Conservation (phyloP, 1,140 invertebrate genomes). For the Eriocheir sinensis region DNA sequence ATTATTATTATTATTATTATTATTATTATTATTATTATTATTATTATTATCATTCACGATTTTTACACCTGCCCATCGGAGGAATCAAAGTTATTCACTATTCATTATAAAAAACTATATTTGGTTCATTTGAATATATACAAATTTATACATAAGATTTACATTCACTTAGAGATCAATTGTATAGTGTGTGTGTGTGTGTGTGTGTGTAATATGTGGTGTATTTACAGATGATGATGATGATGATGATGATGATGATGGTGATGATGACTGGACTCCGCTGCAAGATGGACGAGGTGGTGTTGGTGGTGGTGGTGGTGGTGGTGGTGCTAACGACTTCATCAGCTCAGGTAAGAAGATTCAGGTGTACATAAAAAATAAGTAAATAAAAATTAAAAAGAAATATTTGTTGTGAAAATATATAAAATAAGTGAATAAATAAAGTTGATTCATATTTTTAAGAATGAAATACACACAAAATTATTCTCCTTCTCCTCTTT, state of each 20-base stretch:
- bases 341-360: neutral
- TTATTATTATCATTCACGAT: too few species aligned
- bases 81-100: too few species aligned
- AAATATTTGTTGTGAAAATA: slow-evolving; percentile 26
- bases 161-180: too few species aligned
- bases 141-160: too few species aligned
- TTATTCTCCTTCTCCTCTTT: neutral
- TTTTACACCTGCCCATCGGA: too few species aligned
- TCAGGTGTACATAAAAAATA: neutral
- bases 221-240: neutral
- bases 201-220: neutral
- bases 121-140: too few species aligned
- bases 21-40: too few species aligned
- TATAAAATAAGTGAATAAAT: neutral
- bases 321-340: neutral
- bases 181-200: neutral
- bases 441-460: slow-evolving; percentile 27
- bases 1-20: too few species aligned
- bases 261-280: too few species aligned
- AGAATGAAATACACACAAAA: neutral
- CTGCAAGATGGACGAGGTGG: too few species aligned
- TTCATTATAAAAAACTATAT: too few species aligned
- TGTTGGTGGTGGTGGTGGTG: neutral
- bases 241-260: neutral
- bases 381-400: neutral